Evolutionary conservation across 2,113 vertebrate species (phyloP).

Genomic region (Caracal caracal): DNA sequence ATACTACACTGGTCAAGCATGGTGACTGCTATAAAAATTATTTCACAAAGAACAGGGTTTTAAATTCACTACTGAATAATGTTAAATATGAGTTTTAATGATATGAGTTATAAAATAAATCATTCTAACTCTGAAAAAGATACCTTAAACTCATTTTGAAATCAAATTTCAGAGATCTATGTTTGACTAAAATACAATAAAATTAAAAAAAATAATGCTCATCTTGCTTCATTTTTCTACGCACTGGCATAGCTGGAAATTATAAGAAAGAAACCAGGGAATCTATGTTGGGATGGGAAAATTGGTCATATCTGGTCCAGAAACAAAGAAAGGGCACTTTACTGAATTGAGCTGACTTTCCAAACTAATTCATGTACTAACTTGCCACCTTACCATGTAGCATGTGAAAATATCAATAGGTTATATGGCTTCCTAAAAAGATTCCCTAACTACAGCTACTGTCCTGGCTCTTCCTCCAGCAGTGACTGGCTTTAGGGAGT

Average conservation of each 20-base stretch:
- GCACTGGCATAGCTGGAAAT: not conserved
- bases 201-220: not conserved
- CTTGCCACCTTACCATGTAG: not conserved
- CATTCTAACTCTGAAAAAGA: constrained; percentile 16
- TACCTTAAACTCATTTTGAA: constrained; percentile 22
- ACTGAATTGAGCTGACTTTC: not conserved
- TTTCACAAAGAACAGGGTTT: not conserved
- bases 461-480: not conserved
- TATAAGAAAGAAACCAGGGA: not conserved
- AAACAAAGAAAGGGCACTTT: not conserved
- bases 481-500: not conserved
- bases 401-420: not conserved
- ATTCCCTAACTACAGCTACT: not conserved
- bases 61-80: constrained; percentile 1
- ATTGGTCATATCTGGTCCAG: not conserved
- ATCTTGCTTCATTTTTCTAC: not conserved
- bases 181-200: not conserved
- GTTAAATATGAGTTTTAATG: not conserved
- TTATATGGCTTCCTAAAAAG: not conserved
- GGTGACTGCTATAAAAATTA: not conserved
- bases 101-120: not conserved
- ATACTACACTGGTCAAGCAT: not conserved
- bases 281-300: not conserved
- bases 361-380: not conserved
- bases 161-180: constrained; percentile 2